Evolutionary conservation across 2,888 invertebrate species (phyloP).

Genomic region (Nemapogon koenigi): DNA sequence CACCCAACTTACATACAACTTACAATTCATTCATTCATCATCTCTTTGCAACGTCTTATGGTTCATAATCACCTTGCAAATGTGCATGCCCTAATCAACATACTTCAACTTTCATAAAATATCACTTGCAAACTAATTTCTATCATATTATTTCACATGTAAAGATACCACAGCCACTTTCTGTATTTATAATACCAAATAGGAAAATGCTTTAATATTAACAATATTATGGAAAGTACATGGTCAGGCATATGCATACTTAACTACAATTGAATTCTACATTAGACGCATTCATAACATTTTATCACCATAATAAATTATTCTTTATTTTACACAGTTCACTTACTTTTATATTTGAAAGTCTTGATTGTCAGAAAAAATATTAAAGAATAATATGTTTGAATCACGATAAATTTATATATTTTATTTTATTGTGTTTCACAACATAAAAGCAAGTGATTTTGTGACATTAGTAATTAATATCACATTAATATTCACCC

Average conservation of each 20-base stretch:
- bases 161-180: constrained; percentile 61
- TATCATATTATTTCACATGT: constrained; percentile 45
- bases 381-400: too few relatives aligned
- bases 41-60: neutral
- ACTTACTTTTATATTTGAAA: too few relatives aligned
- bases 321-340: too few relatives aligned
- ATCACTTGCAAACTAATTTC: constrained; percentile 31
- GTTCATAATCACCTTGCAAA: constrained; percentile 59
- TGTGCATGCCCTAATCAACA: constrained; percentile 63
- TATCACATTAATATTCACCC: constrained; percentile 2
- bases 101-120: constrained; percentile 42
- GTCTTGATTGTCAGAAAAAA: too few relatives aligned
- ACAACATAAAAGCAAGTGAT: too few relatives aligned
- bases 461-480: too few relatives aligned
- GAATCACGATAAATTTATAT: too few relatives aligned
- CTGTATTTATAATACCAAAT: constrained; percentile 65
- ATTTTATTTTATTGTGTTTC: too few relatives aligned
- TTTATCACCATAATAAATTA: neutral
- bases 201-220: constrained; percentile 55
- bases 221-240: constrained; percentile 52
- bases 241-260: constrained; percentile 41
- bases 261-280: constrained; percentile 37
- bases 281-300: constrained; percentile 44
- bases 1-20: constrained; percentile 36
- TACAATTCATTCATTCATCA: constrained; percentile 23